Percentiles rank a stretch among this genome's conserved stretches.
Conservation (phyloP, 2,888 invertebrate species). For the Nematopogon swammerdamellus region DNA sequence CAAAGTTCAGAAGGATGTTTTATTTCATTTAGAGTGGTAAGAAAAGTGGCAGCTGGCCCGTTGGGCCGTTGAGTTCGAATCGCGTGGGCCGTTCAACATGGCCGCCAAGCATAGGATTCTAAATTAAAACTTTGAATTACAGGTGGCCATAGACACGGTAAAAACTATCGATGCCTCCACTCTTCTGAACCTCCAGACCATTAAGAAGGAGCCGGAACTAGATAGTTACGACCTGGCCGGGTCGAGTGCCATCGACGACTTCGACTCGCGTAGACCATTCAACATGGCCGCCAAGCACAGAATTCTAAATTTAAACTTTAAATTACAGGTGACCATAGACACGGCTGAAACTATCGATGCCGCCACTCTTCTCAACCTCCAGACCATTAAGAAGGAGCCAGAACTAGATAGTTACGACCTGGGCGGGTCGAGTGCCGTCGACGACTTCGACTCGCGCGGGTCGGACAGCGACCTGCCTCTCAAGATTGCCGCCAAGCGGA, state of each 20-base stretch:
- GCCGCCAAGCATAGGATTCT: no score
- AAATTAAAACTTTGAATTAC: neutral
- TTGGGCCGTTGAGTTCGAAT: no score
- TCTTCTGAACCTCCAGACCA: slow-evolving; percentile 16
- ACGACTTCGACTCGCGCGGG: slow-evolving; percentile 14
- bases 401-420: slow-evolving; percentile 24
- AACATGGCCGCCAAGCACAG: no score
- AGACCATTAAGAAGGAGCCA: slow-evolving; percentile 24
- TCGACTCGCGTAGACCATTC: no score
- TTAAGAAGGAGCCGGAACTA: slow-evolving; percentile 29
- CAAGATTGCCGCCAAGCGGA: slow-evolving; percentile 21
- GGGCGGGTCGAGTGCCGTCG: slow-evolving; percentile 9
- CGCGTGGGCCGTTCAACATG: no score
- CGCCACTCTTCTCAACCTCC: slow-evolving; percentile 17
- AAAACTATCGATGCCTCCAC: slow-evolving; percentile 18
- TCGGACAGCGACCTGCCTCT: slow-evolving; percentile 36
- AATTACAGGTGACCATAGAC: slow-evolving; percentile 8
- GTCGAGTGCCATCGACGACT: slow-evolving; percentile 12
- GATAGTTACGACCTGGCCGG: slow-evolving; percentile 17
- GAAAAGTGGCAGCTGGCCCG: no score
- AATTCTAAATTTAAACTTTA: neutral
- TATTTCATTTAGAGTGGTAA: no score
- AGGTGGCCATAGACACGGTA: slow-evolving; percentile 12
- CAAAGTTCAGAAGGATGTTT: no score
- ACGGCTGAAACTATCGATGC: slow-evolving; percentile 19